These are phyloP conservation scores for Danaus melanippus DNA, from an alignment of 1,140 invertebrate genomes.

Conservation along the genomic window DNA sequence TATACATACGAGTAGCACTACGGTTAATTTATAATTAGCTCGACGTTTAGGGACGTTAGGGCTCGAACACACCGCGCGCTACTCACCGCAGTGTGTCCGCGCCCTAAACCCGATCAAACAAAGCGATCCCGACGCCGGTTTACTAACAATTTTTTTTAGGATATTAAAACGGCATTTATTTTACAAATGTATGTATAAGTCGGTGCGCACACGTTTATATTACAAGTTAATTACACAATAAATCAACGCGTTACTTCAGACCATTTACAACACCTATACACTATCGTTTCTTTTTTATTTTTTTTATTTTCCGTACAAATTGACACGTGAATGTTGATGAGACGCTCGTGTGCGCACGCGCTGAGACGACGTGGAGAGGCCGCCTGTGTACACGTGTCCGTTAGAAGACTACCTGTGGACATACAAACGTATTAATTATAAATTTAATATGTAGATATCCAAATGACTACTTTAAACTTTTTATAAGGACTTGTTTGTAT, in stretches of 20 bases:
- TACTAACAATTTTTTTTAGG: no score
- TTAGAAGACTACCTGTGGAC: no score
- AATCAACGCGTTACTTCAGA: constrained; percentile 3
- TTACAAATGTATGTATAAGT: no score
- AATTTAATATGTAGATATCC: neutral
- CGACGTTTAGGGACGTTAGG: constrained; percentile 2
- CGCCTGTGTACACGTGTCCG: constrained; percentile 8
- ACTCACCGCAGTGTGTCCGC: constrained; percentile 9
- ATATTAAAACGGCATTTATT: no score
- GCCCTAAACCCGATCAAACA: constrained; percentile 17
- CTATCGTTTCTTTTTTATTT: constrained; percentile 18
- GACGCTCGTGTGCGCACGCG: constrained; percentile 11
- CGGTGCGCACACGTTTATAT: no score
- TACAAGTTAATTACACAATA: no score
- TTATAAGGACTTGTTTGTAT: no score
- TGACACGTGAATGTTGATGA: constrained; percentile 14
- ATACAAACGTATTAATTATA: no score
- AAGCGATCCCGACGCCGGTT: constrained; percentile 22
- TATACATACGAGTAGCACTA: constrained; percentile 65
- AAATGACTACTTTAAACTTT: no score
- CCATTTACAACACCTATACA: constrained; percentile 26
- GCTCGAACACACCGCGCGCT: constrained; percentile 7
- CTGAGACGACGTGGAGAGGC: neutral
- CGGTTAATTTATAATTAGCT: constrained; percentile 47
- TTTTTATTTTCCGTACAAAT: constrained; percentile 23